A percentile compares a stretch with the other conserved stretches of the same genome.
Evolutionary conservation across 1,140 invertebrate genomes (phyloP).

Genomic region (Adoxophyes honmai): DNA sequence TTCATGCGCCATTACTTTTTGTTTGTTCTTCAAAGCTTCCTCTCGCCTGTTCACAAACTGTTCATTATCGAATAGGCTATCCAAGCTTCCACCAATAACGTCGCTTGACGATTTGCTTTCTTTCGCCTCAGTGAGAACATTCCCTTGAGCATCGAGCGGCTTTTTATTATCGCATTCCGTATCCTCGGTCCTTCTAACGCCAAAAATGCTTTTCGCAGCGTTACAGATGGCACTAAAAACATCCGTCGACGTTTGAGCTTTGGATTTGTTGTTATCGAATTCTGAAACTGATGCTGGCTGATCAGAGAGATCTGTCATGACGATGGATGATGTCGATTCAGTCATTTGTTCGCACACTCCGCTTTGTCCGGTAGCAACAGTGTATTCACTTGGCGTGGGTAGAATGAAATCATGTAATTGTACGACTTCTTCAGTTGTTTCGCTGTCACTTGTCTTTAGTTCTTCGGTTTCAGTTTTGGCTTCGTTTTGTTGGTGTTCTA

Average conservation of each 20-base stretch:
- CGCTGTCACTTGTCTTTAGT: conserved; percentile 11
- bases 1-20: conserved; percentile 65
- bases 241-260: conserved; percentile 39
- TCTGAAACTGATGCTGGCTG: conserved; percentile 20
- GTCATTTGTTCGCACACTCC: conserved; percentile 16
- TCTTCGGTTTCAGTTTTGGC: conserved; percentile 45
- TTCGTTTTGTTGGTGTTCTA: conserved; percentile 65
- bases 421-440: too few relatives aligned
- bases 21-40: conserved; percentile 62
- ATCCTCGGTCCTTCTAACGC: conserved; percentile 36
- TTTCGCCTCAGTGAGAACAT: conserved; percentile 40
- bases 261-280: conserved; percentile 32
- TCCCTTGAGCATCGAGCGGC: conserved; percentile 59
- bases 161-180: conserved; percentile 51
- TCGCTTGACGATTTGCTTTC: conserved; percentile 47
- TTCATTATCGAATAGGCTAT: conserved; percentile 41
- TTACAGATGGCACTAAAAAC: conserved; percentile 54
- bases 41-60: conserved; percentile 45
- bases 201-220: conserved; percentile 54
- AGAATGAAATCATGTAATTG: too few relatives aligned
- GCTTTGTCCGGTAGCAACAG: too few relatives aligned
- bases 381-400: too few relatives aligned
- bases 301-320: conserved; percentile 22
- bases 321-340: conserved; percentile 27
- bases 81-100: conserved; percentile 53